Conservation (phyloP, 2,888 invertebrate species). For the Entomobrya proxima region DNA sequence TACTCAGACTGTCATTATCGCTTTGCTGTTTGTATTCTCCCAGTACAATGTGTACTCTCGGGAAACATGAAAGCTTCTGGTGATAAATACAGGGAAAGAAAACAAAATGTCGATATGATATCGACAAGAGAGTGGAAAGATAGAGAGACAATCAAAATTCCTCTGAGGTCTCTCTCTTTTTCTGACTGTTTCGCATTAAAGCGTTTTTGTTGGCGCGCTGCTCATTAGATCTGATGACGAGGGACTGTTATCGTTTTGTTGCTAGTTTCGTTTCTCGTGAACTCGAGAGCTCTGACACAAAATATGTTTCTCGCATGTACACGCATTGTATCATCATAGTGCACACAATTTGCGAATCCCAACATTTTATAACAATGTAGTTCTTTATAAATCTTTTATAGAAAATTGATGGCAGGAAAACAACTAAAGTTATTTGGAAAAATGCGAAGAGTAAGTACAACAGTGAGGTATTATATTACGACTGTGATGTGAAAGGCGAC, state of each 20-base stretch:
- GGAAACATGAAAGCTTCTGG: neutral
- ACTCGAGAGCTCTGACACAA: too few species aligned
- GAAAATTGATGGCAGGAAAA: neutral
- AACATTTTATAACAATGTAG: conserved; percentile 3
- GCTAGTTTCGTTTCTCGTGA: too few species aligned
- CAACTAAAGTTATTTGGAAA: neutral
- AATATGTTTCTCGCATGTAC: too few species aligned
- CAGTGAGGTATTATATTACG: too few species aligned
- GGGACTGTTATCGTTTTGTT: conserved; percentile 15
- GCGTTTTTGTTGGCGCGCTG: neutral
- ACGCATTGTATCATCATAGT: neutral
- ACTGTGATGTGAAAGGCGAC: conserved; percentile 58
- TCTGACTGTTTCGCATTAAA: neutral
- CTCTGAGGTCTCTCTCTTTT: neutral
- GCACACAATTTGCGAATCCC: conserved; percentile 10
- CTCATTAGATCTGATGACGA: conserved; percentile 12
- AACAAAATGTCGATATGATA: conserved; percentile 28
- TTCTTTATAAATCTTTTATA: neutral
- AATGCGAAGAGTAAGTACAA: too few species aligned
- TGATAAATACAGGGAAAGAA: neutral
- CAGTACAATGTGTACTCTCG: too few species aligned
- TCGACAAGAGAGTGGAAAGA: neutral
- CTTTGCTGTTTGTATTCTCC: too few species aligned
- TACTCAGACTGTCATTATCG: too few species aligned
- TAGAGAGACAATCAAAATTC: conserved; percentile 53